A percentile compares a stretch with the other conserved stretches of the same genome.
These are phyloP conservation scores for Strix uralensis DNA, from an alignment of 2,113 vertebrate species.

Conservation along the genomic window DNA sequence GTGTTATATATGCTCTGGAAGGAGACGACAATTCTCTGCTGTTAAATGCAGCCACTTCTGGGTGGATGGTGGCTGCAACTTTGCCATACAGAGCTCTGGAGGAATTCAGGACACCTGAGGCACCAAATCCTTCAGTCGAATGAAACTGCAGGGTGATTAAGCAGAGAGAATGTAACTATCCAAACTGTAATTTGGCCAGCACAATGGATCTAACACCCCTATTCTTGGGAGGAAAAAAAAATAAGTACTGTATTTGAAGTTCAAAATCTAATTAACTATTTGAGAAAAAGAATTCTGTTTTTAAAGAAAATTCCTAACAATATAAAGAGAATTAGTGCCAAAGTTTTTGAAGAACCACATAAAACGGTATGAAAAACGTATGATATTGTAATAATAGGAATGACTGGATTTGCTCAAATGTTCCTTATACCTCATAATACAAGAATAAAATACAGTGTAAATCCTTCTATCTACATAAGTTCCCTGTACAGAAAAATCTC, in stretches of 20 bases:
- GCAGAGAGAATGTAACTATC: constrained; percentile 65
- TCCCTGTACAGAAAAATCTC: constrained; percentile 59
- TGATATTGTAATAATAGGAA: constrained; percentile 59
- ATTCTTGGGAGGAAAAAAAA: constrained; percentile 50
- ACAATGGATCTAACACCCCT: constrained; percentile 67
- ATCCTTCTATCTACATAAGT: constrained; percentile 66
- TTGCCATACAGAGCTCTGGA: neutral
- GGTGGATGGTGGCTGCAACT: neutral
- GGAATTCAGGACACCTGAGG: constrained; percentile 66
- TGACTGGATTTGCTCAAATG: constrained; percentile 61
- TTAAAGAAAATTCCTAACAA: constrained; percentile 59
- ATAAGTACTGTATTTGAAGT: constrained; percentile 58
- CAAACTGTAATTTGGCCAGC: constrained; percentile 68
- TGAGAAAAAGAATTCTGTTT: constrained; percentile 57
- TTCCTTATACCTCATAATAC: constrained; percentile 59
- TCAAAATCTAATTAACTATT: constrained; percentile 67
- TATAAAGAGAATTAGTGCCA: constrained; percentile 60
- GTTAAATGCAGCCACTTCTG: neutral
- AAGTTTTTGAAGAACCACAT: constrained; percentile 47
- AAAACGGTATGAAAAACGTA: constrained; percentile 50
- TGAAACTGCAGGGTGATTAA: constrained; percentile 65
- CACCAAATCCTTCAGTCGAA: constrained; percentile 56
- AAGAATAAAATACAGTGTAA: constrained; percentile 64
- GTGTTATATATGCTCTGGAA: neutral
- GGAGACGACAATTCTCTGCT: neutral